Percentiles rank a stretch among this genome's conserved stretches.
phyloP scores from a whole-genome alignment of 2,113 vertebrate genomes.

The Haemorhous mexicanus region DNA sequence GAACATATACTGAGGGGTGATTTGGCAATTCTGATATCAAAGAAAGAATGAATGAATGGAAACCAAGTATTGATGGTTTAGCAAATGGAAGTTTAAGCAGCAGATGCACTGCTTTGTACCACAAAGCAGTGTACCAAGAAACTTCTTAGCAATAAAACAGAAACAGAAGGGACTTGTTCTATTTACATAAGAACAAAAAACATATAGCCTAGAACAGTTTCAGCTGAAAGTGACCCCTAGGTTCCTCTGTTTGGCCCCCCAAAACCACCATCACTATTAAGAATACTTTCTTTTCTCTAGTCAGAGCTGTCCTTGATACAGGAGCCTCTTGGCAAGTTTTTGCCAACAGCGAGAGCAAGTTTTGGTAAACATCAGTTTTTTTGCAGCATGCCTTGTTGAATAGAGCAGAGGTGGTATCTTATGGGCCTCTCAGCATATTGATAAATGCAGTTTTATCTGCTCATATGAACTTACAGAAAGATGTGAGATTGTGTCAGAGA shows the following conservation, averaged over 20 bases:
- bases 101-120: not conserved
- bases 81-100: not conserved
- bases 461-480: not conserved
- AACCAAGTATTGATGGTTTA: not conserved
- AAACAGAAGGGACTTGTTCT: not conserved
- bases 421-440: not conserved
- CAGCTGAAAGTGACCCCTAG: not conserved
- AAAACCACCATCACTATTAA: not conserved
- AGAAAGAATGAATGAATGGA: not conserved
- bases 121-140: not conserved
- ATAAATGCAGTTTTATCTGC: not conserved
- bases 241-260: not conserved
- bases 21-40: not conserved
- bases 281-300: not conserved
- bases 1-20: not conserved
- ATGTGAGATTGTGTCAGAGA: not conserved
- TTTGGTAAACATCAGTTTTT: not conserved
- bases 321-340: not conserved
- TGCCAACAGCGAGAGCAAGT: not conserved
- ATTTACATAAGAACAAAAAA: not conserved
- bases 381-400: not conserved
- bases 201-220: not conserved
- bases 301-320: not conserved
- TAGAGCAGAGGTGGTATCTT: not conserved
- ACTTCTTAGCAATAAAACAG: not conserved